Evolutionary conservation across 2,888 invertebrate genomes (phyloP).

Genomic region (Dynastes grantii): DNA sequence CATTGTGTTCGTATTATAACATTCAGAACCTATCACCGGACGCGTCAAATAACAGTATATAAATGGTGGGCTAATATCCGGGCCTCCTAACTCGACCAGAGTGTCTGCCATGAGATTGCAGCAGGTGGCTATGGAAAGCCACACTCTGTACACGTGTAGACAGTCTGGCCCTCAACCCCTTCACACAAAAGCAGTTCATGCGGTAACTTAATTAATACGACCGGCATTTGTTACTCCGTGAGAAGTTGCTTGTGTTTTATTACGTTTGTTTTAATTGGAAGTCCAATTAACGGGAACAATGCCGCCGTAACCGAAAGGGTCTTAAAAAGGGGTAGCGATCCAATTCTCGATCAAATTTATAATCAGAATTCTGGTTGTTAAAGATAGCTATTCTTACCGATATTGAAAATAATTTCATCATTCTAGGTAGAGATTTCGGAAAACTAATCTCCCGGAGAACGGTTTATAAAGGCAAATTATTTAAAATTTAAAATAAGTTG

Average conservation of each 20-base stretch:
- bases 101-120: slow-evolving; percentile 33
- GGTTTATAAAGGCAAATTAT: too few relatives aligned
- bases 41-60: slow-evolving; percentile 23
- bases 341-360: background rate
- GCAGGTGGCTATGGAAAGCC: slow-evolving; percentile 40
- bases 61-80: slow-evolving; percentile 31
- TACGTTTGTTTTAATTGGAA: slow-evolving; percentile 25
- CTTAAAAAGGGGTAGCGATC: background rate
- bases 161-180: slow-evolving; percentile 38
- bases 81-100: slow-evolving; percentile 32
- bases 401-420: too few relatives aligned
- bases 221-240: slow-evolving; percentile 37
- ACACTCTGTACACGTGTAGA: slow-evolving; percentile 16
- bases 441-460: too few relatives aligned
- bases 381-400: too few relatives aligned
- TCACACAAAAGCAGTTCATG: slow-evolving; percentile 34
- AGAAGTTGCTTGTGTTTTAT: slow-evolving; percentile 27
- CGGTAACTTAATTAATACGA: slow-evolving; percentile 39
- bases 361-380: too few relatives aligned
- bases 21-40: slow-evolving; percentile 27
- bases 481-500: too few relatives aligned
- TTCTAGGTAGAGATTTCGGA: too few relatives aligned
- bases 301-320: background rate
- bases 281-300: slow-evolving; percentile 24
- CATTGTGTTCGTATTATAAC: slow-evolving; percentile 5